Evolutionary conservation across 2,113 vertebrate species (phyloP), one percentile per base, ranked within the genome.

Genomic region (Callochromis pleurospilus): DNA sequence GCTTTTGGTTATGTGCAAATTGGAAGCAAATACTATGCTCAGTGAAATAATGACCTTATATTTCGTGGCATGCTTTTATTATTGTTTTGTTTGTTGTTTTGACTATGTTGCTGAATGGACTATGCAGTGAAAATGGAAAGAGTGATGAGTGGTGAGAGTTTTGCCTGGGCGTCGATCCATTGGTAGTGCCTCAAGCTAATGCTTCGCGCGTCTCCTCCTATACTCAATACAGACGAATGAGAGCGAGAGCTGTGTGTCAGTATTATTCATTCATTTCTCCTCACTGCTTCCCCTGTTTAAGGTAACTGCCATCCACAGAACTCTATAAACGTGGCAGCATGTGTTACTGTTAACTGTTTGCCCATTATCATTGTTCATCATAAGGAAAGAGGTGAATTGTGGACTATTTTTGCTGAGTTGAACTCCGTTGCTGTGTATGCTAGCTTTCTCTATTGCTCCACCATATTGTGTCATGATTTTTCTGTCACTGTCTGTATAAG

Each of bases 291-390:
- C 55, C 26, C 1, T 58, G 55, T 29, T 29, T 3, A 58, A 29
- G 7, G 7, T 58, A 29, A 9, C 55, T 29, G 26, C 13, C 55
- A 58, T 58, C 24, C 24, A 58, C 7, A 31, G 26, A 58, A 58
- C 2, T 2, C 26, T 58, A 58, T 58, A 29, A 58, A 58, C 0
- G 0, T 58, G 26, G 55, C 26, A 58, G 55, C 1, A 58, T 58
- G 55, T 58, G 55, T 58, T 58, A 3, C 26, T 58, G 55, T 58
- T 58, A 29, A 29, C 55, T 58, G 13, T 58, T 9, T 1, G 55
- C 55, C 55, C 26, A 5, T 58, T 58, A 58, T 58, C 7, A 29
- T 15, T 58, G 13, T 58, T 29, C 55, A 58, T 58, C 5, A 5
- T 6, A 9, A 58, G 24, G 24, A 15, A 0, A 29, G 4, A 58